phyloP scores from a whole-genome alignment of 2,113 vertebrate genomes.

The Tricholaema leucomelas region DNA sequence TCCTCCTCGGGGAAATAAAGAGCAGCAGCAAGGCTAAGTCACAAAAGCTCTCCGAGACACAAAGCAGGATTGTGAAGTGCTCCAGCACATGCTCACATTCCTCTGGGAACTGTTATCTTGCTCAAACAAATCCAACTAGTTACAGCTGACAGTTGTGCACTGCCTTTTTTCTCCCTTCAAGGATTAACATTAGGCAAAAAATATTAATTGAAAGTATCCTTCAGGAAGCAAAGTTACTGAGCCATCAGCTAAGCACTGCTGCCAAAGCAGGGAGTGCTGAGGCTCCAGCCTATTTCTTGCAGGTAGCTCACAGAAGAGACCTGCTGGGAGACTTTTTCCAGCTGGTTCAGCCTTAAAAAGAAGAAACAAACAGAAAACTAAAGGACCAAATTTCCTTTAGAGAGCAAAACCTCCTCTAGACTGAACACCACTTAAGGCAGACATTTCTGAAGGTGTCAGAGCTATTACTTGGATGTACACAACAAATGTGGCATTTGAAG shows the following conservation, averaged over 20 bases:
- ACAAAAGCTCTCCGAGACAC: conserved; percentile 33
- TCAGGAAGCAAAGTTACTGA: neutral
- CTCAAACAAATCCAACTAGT: conserved; percentile 58
- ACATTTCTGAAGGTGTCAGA: neutral
- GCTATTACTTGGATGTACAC: neutral
- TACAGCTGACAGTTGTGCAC: conserved; percentile 52
- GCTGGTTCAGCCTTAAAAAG: neutral
- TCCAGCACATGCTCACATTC: conserved; percentile 19
- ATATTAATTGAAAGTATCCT: neutral
- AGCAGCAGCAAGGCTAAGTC: conserved; percentile 38
- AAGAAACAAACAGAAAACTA: neutral
- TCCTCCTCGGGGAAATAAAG: conserved; percentile 50
- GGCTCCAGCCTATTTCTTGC: neutral
- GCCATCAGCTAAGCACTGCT: neutral
- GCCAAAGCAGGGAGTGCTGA: neutral
- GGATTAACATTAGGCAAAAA: conserved; percentile 43
- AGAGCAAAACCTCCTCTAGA: neutral
- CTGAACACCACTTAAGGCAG: neutral
- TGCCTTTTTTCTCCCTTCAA: conserved; percentile 27
- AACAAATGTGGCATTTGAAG: neutral
- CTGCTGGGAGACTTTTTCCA: neutral
- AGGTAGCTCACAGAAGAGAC: neutral
- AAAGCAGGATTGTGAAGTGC: conserved; percentile 45
- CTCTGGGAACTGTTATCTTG: conserved; percentile 56
- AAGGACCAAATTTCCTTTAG: neutral